Base-by-base conservation (phyloP, 2,797 vertebrate genomes). In the Myotis myotis region DNA sequence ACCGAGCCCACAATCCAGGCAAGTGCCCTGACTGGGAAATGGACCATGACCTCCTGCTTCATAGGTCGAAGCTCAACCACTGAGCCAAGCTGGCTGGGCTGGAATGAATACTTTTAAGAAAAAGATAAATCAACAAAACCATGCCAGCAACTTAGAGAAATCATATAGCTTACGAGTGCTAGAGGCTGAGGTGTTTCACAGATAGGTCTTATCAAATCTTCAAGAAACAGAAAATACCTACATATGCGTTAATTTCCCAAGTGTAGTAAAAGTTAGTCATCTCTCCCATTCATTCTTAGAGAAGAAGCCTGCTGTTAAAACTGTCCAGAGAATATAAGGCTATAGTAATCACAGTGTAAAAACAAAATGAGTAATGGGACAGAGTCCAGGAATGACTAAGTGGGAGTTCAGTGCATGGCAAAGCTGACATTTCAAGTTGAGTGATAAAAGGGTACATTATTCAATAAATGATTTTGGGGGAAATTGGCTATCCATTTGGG, bases 121-220 rank as follows among this genome's bases (percentile, higher is more conserved):
- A 83, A 82, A 57, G 60, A 80, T 62, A 91, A 92, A 88, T 71
- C 47, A 66, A 88, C 15, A 85, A 88, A 91, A 76, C 28, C 28
- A 84, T 60, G 20, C 66, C 9, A 94, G 78, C 70, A 82, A 60
- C 23, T n/a, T 66, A 10, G 2, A 87, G 44, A 80, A 96, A 86
- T 16, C n/a, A 22, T 62, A 86, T 82, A 81, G 53, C 7, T 86
- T 85, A 85, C 11, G 55, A 55, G 22, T 89, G 55, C 6, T 68
- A 74, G n/a, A 79, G 19, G 51, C 12, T 60, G 38, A 81, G 44
- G 71, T 33, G 41, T 62, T 62, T 96, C 44, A 92, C 41, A 8
- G 7, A 57, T 38, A 8, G 11, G 15, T 44, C 64, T 68, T 68
- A 84, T n/a, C 72, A 84, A 75, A 38, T 87, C 66, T 66, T 85